Evolutionary conservation across 2,888 invertebrate genomes (phyloP).

Genomic region (Brachyptera risi): DNA sequence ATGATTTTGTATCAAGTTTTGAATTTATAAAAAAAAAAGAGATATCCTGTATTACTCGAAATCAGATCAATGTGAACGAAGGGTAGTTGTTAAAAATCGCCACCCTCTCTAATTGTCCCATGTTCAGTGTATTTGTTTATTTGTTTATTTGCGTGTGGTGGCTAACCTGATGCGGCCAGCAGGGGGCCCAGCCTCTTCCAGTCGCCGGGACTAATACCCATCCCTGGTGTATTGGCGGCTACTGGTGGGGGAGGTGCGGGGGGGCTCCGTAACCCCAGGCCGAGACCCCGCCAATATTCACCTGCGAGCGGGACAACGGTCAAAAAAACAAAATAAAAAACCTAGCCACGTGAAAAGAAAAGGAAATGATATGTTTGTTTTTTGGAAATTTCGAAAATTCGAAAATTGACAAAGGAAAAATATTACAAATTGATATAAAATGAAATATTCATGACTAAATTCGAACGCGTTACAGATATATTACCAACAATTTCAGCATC

Average conservation of each 20-base stretch:
- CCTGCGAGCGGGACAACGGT: not conserved
- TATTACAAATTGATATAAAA: not conserved
- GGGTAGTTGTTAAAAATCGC: too few species aligned
- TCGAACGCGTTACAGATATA: too few species aligned
- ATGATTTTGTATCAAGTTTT: too few species aligned
- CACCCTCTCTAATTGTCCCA: too few species aligned
- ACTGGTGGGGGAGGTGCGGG: constrained; percentile 31
- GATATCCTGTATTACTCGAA: too few species aligned
- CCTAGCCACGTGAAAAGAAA: not conserved
- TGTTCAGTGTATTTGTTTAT: too few species aligned
- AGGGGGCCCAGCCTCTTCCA: constrained; percentile 43
- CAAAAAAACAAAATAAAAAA: not conserved
- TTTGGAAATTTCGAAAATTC: not conserved
- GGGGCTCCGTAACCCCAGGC: constrained; percentile 32
- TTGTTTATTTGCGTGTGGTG: too few species aligned
- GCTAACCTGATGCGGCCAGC: constrained; percentile 44
- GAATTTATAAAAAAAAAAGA: too few species aligned
- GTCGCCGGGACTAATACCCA: constrained; percentile 36
- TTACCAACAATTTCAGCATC: too few species aligned
- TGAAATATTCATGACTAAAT: too few species aligned
- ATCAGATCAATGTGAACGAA: too few species aligned
- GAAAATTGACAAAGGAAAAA: not conserved
- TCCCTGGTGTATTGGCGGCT: constrained; percentile 28
- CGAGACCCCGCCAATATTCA: constrained; percentile 42
- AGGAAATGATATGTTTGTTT: not conserved